Evolutionary conservation across 2,113 vertebrate species (phyloP).

Genomic region (Gymnobelideus leadbeateri): DNA sequence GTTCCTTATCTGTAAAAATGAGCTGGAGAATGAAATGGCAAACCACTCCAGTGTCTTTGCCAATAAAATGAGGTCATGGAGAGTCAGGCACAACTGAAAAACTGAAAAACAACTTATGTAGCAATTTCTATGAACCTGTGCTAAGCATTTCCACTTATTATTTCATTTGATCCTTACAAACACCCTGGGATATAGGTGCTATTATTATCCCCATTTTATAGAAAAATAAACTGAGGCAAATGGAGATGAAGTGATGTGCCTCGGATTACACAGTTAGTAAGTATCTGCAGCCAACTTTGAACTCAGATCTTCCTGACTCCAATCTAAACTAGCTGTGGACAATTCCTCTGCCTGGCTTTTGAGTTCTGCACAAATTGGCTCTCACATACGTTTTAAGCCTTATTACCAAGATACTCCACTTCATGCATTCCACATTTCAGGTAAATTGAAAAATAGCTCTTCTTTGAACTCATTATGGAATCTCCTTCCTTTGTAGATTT

Average conservation of each 20-base stretch:
- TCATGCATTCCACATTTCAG: neutral
- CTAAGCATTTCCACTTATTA: neutral
- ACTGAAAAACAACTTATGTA: too few species aligned
- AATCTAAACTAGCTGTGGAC: neutral
- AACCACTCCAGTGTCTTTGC: too few species aligned
- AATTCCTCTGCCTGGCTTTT: neutral
- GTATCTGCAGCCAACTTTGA: neutral
- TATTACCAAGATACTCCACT: neutral
- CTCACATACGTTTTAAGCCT: neutral
- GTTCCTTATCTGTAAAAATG: too few species aligned
- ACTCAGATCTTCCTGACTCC: neutral
- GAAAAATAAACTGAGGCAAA: neutral
- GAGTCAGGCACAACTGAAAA: too few species aligned
- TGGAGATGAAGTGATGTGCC: neutral
- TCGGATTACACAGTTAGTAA: neutral
- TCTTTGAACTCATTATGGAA: neutral
- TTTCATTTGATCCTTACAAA: neutral
- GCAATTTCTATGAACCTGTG: neutral
- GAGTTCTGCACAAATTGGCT: neutral
- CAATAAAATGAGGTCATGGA: too few species aligned
- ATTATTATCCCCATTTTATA: neutral
- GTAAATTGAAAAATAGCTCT: neutral
- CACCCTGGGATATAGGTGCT: neutral
- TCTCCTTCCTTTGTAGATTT: neutral
- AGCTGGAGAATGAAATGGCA: too few species aligned